Evolutionary conservation across 2,888 invertebrate species (phyloP), one percentile per base, ranked within the genome.

Genomic region (Eupithecia vulgata): DNA sequence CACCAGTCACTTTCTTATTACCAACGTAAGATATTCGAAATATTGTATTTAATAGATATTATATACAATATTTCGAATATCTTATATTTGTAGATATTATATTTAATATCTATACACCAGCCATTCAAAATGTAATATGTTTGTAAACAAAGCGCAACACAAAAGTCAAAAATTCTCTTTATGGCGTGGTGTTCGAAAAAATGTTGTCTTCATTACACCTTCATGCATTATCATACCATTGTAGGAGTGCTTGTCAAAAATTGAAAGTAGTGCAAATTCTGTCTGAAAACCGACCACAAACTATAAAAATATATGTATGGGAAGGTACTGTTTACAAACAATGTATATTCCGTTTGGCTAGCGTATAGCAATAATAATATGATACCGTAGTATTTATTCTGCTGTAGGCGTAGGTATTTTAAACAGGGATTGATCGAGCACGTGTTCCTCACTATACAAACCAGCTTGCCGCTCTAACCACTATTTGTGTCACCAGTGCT

Each of bases 391-490:
- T 35, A 21, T 52, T 6, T 34, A 35, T 35, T 35, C 17, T 30
- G 17, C 35, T 62, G 40, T 64, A 64, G 10, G 21, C 37, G 10
- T 37, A 64, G 48, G 3, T 13, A n/a, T 21, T 35, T 8, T 21
- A 35, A 25, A 37, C 12, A 40, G 8, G n/a, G 40, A 35, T 64
- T n/a, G 6, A 64, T 17, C 34, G 10, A 37, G n/a, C 70, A 73
- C 72, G 72, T 73, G 59, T 48, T 70, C n/a, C 12, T 48, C 17
- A 42, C 37, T 68, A 48, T 74, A 37, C 45, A 71, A 62, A 59
- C 68, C 57, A 68, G 70, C 73, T 68, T 65, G 25, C 30, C 52
- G 37, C 61, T 68, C 65, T 74, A 74, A 71, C 71, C 71, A 71
- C 66, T 64, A 35, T 65, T 65, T 68, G 67, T 62, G 70, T 70